phyloP scores from a whole-genome alignment of 2,888 invertebrate genomes.

The Nemotelus nigrinus region DNA sequence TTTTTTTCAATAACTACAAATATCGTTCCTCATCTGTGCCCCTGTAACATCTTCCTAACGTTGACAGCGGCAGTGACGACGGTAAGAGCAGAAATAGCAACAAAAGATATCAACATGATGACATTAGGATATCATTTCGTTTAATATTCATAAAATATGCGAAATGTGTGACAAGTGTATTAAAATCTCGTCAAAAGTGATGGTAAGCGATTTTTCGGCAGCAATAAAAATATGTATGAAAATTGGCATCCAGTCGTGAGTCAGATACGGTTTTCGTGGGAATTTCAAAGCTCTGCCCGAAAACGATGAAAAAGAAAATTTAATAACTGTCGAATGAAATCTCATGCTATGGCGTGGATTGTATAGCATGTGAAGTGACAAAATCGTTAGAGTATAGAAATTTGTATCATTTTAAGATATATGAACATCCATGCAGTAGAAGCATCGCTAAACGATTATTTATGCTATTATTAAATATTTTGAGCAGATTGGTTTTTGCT shows the following conservation, averaged over 20 bases:
- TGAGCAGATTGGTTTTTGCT: too few relatives aligned
- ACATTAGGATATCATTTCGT: constrained; percentile 14
- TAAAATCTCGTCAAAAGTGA: constrained; percentile 38
- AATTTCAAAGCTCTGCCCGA: background rate
- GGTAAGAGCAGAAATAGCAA: too few relatives aligned
- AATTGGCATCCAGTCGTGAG: constrained; percentile 21
- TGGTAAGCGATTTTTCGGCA: constrained; percentile 19
- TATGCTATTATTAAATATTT: too few relatives aligned
- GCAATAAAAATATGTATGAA: constrained; percentile 29
- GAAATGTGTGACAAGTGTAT: constrained; percentile 37
- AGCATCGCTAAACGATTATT: too few relatives aligned
- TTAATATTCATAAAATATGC: constrained; percentile 29
- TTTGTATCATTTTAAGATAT: too few relatives aligned
- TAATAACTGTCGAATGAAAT: constrained; percentile 35
- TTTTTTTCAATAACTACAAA: too few relatives aligned
- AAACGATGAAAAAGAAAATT: constrained; percentile 1
- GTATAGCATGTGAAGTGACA: too few relatives aligned
- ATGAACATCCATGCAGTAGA: too few relatives aligned
- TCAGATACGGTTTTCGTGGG: background rate
- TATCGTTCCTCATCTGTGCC: too few relatives aligned
- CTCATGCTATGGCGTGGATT: background rate
- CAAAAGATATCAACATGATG: background rate
- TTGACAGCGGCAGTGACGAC: too few relatives aligned
- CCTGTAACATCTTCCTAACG: too few relatives aligned
- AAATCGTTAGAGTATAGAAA: too few relatives aligned